A percentile compares a stretch with the other conserved stretches of the same genome.
Evolutionary conservation across 1,140 invertebrate genomes (phyloP).

Genomic region (Heliconius melpomene): DNA sequence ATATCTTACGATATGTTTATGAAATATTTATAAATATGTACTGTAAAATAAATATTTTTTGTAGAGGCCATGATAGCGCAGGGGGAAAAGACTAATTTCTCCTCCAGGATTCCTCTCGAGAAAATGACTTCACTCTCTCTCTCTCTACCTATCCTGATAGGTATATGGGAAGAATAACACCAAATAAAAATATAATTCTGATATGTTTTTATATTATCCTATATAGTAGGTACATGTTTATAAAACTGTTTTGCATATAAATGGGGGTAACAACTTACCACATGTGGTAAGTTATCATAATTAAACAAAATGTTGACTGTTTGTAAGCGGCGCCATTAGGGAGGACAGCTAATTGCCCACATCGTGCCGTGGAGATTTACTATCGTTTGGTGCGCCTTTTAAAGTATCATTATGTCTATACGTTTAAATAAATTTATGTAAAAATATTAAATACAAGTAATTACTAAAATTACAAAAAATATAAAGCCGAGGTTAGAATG

Average conservation of each 20-base stretch:
- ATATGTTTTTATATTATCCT: not conserved
- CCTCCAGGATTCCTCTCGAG: not conserved
- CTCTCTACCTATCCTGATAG: not conserved
- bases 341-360: slow-evolving; percentile 7
- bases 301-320: slow-evolving; percentile 47
- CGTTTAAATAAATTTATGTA: not conserved
- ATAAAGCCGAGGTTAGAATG: too few species aligned
- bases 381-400: not conserved
- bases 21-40: too few species aligned
- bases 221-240: not conserved
- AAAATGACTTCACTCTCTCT: not conserved
- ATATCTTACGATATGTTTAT: too few species aligned
- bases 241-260: not conserved
- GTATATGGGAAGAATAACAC: not conserved
- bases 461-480: too few species aligned
- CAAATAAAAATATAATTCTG: not conserved
- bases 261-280: slow-evolving; percentile 4
- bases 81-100: too few species aligned
- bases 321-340: slow-evolving; percentile 6
- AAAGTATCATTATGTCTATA: not conserved
- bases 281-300: slow-evolving; percentile 52
- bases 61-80: too few species aligned
- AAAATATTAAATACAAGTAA: not conserved
- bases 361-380: slow-evolving; percentile 5
- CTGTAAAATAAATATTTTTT: too few species aligned